Percentiles rank a stretch among this genome's conserved stretches.
Conservation (phyloP, 2,113 vertebrate genomes). For the Setophaga kirtlandii region DNA sequence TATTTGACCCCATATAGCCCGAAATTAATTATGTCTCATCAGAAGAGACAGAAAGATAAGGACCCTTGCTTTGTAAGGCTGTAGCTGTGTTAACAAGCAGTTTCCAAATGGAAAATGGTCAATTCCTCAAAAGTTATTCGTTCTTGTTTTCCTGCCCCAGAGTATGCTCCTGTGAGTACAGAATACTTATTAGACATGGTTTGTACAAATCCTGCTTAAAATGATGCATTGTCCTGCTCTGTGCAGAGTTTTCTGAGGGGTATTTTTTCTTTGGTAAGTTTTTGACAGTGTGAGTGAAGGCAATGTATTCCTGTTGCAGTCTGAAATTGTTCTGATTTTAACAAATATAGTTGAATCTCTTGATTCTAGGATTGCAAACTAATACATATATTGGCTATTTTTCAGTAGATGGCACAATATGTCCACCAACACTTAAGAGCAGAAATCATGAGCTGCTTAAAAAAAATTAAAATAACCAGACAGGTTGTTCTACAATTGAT, state of each 20-base stretch:
- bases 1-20: background rate
- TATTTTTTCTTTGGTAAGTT: background rate
- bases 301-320: background rate
- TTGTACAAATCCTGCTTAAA: background rate
- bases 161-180: background rate
- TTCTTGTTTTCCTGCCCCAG: background rate
- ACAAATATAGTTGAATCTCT: background rate
- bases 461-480: background rate
- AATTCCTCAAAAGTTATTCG: background rate
- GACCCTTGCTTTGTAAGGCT: background rate
- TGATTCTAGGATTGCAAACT: background rate
- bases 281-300: background rate
- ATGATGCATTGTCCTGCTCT: background rate
- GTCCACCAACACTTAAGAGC: background rate
- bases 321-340: background rate
- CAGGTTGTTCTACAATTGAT: background rate
- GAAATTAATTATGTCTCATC: background rate
- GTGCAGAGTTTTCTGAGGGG: background rate
- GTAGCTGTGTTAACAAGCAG: background rate
- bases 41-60: background rate
- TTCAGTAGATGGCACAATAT: background rate
- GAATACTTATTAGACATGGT: background rate
- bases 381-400: background rate
- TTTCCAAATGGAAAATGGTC: background rate
- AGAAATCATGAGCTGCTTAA: background rate